Conservation (phyloP, 2,888 invertebrate species). For the Steromphala cineraria region DNA sequence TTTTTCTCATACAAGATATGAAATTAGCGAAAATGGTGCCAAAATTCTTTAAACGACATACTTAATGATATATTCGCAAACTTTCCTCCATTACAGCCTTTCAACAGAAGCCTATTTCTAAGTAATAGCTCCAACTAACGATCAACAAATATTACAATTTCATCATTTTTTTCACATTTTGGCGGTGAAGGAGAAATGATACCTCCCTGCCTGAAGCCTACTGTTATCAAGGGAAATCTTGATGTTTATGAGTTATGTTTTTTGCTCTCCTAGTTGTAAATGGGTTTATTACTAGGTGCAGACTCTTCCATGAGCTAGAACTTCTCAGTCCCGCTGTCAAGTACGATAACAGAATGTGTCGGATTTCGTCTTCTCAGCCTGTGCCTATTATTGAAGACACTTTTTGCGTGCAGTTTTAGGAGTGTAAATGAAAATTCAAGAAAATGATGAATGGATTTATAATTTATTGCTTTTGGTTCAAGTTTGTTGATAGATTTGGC, state of each 20-base stretch:
- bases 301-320: neutral
- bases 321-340: neutral
- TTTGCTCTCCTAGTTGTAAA: slow-evolving; percentile 15
- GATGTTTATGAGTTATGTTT: slow-evolving; percentile 17
- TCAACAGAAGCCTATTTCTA: neutral
- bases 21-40: neutral
- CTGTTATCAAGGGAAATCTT: neutral
- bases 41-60: neutral
- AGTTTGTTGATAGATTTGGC: slow-evolving; percentile 12
- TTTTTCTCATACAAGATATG: neutral
- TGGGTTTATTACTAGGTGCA: slow-evolving; percentile 21
- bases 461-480: slow-evolving; percentile 15
- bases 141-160: slow-evolving; percentile 5
- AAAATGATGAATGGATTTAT: slow-evolving; percentile 20
- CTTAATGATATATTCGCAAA: neutral
- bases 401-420: neutral
- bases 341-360: slow-evolving; percentile 4
- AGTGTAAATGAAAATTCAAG: slow-evolving; percentile 20
- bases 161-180: neutral
- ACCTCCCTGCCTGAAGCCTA: neutral
- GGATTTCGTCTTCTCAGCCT: neutral
- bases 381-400: neutral
- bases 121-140: neutral
- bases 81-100: neutral
- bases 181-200: neutral